These are phyloP conservation scores for Corythornis madagascariensis DNA, from an alignment of 2,113 vertebrate genomes.

Conservation along the genomic window DNA sequence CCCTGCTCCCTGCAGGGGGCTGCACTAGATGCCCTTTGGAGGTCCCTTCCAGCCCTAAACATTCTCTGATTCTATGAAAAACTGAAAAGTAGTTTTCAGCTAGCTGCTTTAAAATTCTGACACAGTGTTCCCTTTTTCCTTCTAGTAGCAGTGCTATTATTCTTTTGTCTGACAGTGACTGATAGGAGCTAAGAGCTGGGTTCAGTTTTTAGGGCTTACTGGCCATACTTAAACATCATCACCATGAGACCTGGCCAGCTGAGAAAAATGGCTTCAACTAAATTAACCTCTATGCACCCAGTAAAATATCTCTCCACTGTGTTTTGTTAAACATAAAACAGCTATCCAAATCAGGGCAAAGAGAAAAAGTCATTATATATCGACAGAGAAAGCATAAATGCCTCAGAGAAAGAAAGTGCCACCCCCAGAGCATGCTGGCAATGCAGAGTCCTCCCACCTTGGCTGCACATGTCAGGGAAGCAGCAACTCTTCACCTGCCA, in stretches of 20 bases:
- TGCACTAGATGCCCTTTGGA: too few species aligned
- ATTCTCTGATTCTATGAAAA: not conserved
- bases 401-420: not conserved
- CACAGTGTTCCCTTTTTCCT: not conserved
- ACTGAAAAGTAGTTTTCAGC: not conserved
- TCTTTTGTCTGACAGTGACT: not conserved
- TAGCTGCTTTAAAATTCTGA: not conserved
- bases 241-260: not conserved
- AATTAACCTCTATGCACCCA: not conserved
- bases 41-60: too few species aligned
- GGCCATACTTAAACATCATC: not conserved
- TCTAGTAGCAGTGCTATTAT: not conserved
- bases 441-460: rapidly evolving
- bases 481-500: not conserved
- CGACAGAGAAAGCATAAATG: not conserved
- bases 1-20: too few species aligned
- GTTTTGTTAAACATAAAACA: not conserved
- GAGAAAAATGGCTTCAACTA: not conserved
- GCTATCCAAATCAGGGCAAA: not conserved
- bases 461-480: not conserved
- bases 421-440: not conserved
- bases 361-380: not conserved
- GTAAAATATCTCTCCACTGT: not conserved
- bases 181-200: not conserved
- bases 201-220: not conserved